Conservation (phyloP, 1,140 invertebrate species). For the Contarinia nasturtii region DNA sequence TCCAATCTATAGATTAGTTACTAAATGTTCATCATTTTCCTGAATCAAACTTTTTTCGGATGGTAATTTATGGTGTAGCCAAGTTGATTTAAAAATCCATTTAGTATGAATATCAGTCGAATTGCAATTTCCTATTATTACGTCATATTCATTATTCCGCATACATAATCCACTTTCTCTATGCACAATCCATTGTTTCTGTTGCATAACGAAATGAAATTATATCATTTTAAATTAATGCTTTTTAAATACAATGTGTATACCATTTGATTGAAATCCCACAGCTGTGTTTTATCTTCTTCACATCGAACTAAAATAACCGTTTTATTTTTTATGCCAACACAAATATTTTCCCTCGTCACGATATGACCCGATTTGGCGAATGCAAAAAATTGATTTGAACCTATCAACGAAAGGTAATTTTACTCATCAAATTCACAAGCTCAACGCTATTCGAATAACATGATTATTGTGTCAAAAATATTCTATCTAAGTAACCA, state of each 20-base stretch:
- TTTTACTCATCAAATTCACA: too few species aligned
- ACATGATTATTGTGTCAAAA: too few species aligned
- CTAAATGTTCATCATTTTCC: too few species aligned
- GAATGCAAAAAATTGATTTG: conserved; percentile 96
- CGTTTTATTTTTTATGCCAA: neutral
- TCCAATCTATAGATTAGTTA: too few species aligned
- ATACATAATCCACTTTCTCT: neutral
- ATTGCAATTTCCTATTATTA: neutral
- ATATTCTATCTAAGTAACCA: too few species aligned
- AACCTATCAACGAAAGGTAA: too few species aligned
- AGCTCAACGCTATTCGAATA: too few species aligned
- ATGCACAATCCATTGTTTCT: neutral
- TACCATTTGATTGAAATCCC: neutral
- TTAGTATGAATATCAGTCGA: neutral
- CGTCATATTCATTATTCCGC: neutral
- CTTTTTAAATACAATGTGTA: neutral
- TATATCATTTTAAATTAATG: too few species aligned
- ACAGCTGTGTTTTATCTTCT: neutral
- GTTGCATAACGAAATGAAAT: neutral
- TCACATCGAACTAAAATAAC: neutral
- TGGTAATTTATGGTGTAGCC: neutral
- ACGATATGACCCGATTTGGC: conserved; percentile 79
- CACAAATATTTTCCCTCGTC: neutral
- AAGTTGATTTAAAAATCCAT: neutral
- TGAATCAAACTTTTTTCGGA: too few species aligned